Evolutionary conservation across 1,140 invertebrate species (phyloP).

Genomic region (Lepidurus apus): DNA sequence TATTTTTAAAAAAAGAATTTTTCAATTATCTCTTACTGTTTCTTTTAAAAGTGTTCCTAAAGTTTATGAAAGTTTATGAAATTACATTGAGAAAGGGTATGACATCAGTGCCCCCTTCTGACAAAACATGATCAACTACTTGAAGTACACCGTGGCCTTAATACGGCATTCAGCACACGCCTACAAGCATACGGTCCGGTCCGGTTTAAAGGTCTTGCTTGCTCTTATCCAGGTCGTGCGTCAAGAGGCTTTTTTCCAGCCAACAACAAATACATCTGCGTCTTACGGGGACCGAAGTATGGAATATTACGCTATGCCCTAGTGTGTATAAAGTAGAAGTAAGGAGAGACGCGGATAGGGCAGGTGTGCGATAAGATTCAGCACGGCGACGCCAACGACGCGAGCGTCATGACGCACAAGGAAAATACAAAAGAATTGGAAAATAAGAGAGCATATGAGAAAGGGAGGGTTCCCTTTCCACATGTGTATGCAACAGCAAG

Average conservation of each 20-base stretch:
- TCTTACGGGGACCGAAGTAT: not conserved
- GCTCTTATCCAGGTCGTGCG: constrained; percentile 4
- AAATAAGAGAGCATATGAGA: constrained; percentile 5
- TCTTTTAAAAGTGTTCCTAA: no score
- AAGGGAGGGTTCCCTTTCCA: not conserved
- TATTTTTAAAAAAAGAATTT: no score
- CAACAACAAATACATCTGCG: constrained; percentile 10
- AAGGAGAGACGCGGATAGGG: not conserved
- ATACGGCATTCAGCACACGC: not conserved
- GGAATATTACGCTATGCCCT: constrained; percentile 7
- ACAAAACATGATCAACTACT: no score
- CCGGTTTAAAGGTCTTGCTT: constrained; percentile 14
- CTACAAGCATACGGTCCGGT: not conserved
- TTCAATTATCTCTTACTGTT: no score
- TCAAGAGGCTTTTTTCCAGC: not conserved
- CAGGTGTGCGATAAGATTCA: constrained; percentile 17
- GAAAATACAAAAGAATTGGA: constrained; percentile 10
- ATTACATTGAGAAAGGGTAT: no score
- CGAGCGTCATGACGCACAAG: constrained; percentile 13
- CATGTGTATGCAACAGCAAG: not conserved
- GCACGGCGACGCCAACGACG: constrained; percentile 16
- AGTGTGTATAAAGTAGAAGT: not conserved
- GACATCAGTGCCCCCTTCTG: no score
- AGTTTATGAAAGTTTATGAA: no score
- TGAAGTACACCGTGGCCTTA: no score